Conservation (phyloP, 1,140 invertebrate species). For the Drosophila bifasciata region DNA sequence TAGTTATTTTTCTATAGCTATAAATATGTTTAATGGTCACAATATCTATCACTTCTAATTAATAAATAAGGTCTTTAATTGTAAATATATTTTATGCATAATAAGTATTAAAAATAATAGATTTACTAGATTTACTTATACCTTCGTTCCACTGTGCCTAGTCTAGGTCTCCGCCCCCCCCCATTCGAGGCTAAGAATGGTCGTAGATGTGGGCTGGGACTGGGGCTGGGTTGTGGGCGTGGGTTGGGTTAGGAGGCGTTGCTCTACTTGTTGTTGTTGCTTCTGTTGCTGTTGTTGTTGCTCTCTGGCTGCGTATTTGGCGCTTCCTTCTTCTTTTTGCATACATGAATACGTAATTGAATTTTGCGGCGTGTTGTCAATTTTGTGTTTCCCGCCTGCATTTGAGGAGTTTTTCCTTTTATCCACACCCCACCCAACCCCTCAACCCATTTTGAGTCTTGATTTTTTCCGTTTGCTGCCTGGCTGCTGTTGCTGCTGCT, state of each 20-base stretch:
- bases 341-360: constrained; percentile 81
- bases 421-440: constrained; percentile 10
- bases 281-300: constrained; percentile 31
- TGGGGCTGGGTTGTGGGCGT: constrained; percentile 36
- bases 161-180: constrained; percentile 10
- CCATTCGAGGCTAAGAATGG: neutral
- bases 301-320: constrained; percentile 66
- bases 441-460: neutral
- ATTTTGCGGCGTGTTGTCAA: constrained; percentile 80
- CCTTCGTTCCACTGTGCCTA: constrained; percentile 2
- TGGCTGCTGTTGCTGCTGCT: neutral
- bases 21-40: too few relatives aligned
- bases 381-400: constrained; percentile 77
- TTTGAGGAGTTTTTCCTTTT: constrained; percentile 32
- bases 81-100: too few relatives aligned
- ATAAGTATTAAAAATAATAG: too few relatives aligned
- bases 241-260: constrained; percentile 21
- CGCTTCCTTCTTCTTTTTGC: constrained; percentile 72
- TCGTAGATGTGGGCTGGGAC: too few relatives aligned
- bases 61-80: too few relatives aligned
- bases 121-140: too few relatives aligned
- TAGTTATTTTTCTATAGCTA: too few relatives aligned
- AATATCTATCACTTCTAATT: too few relatives aligned
- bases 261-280: constrained; percentile 25
- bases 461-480: constrained; percentile 11